Percentiles rank a stretch among this genome's conserved stretches.
Conservation (phyloP, 2,797 vertebrate species). For the Megaceryle alcyon region DNA sequence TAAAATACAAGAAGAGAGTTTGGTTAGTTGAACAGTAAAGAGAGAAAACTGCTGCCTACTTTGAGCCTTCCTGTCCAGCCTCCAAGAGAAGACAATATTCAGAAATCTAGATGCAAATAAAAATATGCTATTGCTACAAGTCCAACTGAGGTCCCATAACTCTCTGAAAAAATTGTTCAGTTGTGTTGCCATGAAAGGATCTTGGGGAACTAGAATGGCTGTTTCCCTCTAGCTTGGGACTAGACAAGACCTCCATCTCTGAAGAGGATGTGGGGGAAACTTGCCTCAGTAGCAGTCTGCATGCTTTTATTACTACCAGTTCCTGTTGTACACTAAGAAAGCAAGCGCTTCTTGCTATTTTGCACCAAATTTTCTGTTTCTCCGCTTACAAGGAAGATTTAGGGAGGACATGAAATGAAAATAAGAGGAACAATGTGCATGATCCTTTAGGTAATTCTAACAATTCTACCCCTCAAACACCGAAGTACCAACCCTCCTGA, state of each 20-base stretch:
- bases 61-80: not conserved
- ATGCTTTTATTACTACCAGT: not conserved
- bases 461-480: not conserved
- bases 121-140: not conserved
- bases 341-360: not conserved
- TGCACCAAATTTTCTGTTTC: not conserved
- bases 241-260: not conserved
- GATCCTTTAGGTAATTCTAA: not conserved
- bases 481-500: not conserved
- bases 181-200: fast-evolving
- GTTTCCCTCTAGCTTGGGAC: not conserved
- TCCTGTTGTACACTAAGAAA: not conserved
- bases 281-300: fast-evolving
- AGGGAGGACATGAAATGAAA: not conserved
- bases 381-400: not conserved
- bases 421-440: not conserved
- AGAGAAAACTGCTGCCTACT: not conserved
- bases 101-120: not conserved
- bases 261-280: not conserved
- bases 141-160: not conserved
- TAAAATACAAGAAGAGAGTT: not conserved
- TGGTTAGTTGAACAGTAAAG: not conserved
- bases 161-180: not conserved
- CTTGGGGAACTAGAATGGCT: not conserved
- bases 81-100: not conserved